Evolutionary conservation across 2,888 invertebrate genomes (phyloP), one percentile per base, ranked within the genome.

Genomic region (Alcis repandata): DNA sequence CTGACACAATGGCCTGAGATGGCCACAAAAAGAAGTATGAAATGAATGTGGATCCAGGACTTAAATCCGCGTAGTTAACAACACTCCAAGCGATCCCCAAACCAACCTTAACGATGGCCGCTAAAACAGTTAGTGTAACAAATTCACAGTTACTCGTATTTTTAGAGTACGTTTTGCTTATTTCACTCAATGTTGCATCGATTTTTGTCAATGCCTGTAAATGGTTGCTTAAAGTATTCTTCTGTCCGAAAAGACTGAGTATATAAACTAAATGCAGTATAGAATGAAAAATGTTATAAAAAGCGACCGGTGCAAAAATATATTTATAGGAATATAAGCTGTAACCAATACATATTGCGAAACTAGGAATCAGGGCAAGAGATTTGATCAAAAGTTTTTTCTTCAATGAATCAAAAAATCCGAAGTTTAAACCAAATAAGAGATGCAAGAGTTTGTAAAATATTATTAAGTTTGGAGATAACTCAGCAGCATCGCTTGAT

Each of bases 381-480:
- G 0, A 36, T 10, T 46, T 52, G 15, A 36, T 36, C 6, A 17
- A 2, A 8, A 17, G 9, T 17, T 62, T 10, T 32, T 15, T 56
- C 8, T 9, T 32, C 19, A 9, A 56, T 6, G 11, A 43, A 6
- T 49, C 7, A 1, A 56, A 43, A 48, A 56, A 57, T 6, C 62
- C 62, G 13, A 56, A 62, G 11, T 62, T 33, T 10, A 62, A 32
- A 2, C 62, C 43, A 11, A 20, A 10, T 7, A 51, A 0, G 11
- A 57, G 0, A 3, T 57, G 49, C 0, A 57, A 11, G 0, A 15
- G 15, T 27, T 51, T 49, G 10, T 49, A 40, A 13, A 62, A 36
- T 38, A 33, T n/a, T n/a, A 38, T 4, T 6, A 13, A 15, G 8
- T 40, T 15, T 36, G 36, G 1, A 1, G 9, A 36, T 15, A 15